phyloP scores from a whole-genome alignment of 2,113 vertebrate genomes.

The Climacteris rufus region DNA sequence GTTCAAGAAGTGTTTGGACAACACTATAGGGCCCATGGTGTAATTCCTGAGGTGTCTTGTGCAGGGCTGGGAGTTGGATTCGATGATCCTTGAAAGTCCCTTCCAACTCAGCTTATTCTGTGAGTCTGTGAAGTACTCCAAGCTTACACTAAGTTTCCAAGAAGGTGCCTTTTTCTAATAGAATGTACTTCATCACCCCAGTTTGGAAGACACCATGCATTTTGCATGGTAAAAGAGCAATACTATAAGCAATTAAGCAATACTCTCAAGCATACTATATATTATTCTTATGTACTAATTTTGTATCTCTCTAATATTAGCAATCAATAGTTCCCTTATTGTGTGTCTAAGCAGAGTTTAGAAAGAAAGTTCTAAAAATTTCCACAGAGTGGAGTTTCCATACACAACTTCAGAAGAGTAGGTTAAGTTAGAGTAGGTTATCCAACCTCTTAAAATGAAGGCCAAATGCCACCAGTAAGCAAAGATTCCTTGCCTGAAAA shows the following conservation, averaged over 20 bases:
- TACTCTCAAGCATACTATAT: too few relatives aligned
- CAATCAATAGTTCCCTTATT: background rate
- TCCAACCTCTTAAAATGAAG: background rate
- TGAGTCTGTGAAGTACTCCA: background rate
- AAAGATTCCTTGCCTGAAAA: background rate
- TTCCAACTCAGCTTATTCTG: fast-evolving
- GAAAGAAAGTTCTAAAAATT: background rate
- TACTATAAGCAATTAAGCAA: too few relatives aligned
- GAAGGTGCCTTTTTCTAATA: background rate
- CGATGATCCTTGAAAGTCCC: background rate
- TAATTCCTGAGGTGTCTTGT: background rate
- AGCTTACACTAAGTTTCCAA: background rate
- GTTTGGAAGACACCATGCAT: background rate
- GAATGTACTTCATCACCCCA: background rate
- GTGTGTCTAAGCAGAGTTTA: fast-evolving
- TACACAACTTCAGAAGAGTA: background rate
- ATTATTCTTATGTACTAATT: background rate
- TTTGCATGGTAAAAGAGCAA: too few relatives aligned
- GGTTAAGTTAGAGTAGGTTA: background rate
- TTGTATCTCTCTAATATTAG: background rate
- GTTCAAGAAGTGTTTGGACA: background rate
- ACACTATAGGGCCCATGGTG: too few relatives aligned
- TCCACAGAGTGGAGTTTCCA: background rate
- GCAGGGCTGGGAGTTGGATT: background rate
- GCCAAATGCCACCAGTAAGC: background rate